phyloP scores from a whole-genome alignment of 2,113 vertebrate species.

The Castor canadensis region DNA sequence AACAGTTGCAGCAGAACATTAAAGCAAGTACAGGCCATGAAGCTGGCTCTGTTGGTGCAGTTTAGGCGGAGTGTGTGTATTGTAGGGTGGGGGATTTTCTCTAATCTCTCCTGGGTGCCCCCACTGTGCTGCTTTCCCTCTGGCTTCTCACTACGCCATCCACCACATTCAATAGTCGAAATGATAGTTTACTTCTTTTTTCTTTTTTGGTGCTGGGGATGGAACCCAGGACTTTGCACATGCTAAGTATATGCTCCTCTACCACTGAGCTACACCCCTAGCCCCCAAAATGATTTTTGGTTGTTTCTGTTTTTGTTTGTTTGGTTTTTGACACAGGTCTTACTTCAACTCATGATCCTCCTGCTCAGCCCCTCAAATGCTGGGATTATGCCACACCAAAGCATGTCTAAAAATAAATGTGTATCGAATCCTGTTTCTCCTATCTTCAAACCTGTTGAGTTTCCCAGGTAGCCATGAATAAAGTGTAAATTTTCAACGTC shows the following conservation, averaged over 20 bases:
- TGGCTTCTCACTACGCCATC: not conserved
- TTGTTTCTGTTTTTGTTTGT: not conserved
- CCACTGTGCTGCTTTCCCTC: not conserved
- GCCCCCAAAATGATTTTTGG: not conserved
- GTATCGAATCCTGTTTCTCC: not conserved
- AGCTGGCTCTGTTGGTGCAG: not conserved
- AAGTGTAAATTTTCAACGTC: conserved; percentile 17
- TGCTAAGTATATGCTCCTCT: not conserved
- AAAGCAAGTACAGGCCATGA: not conserved
- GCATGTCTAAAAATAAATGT: conserved; percentile 9
- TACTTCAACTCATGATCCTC: not conserved
- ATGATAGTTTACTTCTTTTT: not conserved
- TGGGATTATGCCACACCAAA: not conserved
- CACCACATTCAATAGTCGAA: not conserved
- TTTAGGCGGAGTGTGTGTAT: not conserved
- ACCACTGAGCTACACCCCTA: not conserved
- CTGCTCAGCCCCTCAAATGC: not conserved
- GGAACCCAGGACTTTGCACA: not conserved
- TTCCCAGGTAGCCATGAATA: not conserved
- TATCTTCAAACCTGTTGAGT: not conserved
- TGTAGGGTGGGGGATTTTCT: not conserved
- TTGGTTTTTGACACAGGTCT: not conserved
- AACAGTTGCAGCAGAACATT: not conserved
- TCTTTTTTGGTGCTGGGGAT: not conserved
- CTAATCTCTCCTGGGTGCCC: not conserved